Evolutionary conservation across 2,113 vertebrate genomes (phyloP), one percentile per base, ranked within the genome.

Genomic region (Mugil cephalus): DNA sequence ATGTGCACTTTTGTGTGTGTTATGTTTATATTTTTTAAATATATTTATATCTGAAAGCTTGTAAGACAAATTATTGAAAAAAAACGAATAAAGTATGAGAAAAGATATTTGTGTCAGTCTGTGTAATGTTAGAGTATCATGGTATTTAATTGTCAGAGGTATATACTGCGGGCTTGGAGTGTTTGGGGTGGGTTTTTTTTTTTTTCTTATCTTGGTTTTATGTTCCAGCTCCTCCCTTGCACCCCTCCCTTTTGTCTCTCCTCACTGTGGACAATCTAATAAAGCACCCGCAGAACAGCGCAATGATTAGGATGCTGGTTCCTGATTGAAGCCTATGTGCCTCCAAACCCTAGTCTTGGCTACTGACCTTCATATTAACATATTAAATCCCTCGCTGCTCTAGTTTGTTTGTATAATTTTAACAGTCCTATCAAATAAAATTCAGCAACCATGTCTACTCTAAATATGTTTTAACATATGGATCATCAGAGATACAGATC

Each of bases 21-120:
- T 78, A 75, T 84, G 86, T 91, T 87, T 85, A 82, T 87, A 86
- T 87, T 85, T 87, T 87, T 82, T 10, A 65, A 84, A 83, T 80
- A 79, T 84, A 85, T 92, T 87, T 89, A 76, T 91, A 84, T 85
- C 73, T 87, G 63, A 76, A 89, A 62, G 81, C 84, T 86, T 88
- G 74, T 85, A 61, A 79, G 62, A 72, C 60, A 46, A 85, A 80
- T 9, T 80, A 60, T 78, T 77, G 24, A n/a, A 65, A 56, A 15
- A 47, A 78, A 87, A n/a, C n/a, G n/a, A n/a, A 87, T 87, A 90
- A 92, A 91, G 34, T 64, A 78, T 65, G 53, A 67, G 38, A 82
- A 75, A 48, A 80, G 38, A 52, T 52, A 46, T 67, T 64, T 43
- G 74, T 80, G 83, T 87, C 52, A 19, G 36, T 85, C 50, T 80